A percentile compares a stretch with the other conserved stretches of the same genome.
phyloP scores from a whole-genome alignment of 2,113 vertebrate species.

The Oenanthe oenanthe region DNA sequence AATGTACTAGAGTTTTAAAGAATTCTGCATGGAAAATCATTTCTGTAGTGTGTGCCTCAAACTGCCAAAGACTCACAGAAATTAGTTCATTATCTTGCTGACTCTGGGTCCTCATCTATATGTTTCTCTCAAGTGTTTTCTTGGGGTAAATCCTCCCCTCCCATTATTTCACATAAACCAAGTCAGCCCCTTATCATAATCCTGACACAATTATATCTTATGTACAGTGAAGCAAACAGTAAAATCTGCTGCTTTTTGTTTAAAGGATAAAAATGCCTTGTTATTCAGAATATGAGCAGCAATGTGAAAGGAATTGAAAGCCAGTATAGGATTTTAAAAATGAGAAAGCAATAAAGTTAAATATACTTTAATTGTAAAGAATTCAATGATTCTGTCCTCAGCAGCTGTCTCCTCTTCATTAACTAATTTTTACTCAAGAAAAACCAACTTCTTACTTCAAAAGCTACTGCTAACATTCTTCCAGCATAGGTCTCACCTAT shows the following conservation, averaged over 20 bases:
- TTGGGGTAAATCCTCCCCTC: rapidly evolving
- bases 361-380: not conserved
- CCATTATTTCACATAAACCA: not conserved
- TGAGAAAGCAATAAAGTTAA: not conserved
- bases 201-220: not conserved
- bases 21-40: not conserved
- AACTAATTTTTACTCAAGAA: not conserved
- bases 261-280: not conserved
- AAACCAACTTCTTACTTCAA: not conserved
- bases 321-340: not conserved
- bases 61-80: not conserved
- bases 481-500: not conserved
- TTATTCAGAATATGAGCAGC: not conserved
- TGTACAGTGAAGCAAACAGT: not conserved
- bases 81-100: not conserved
- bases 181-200: not conserved
- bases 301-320: not conserved
- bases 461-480: not conserved
- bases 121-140: not conserved
- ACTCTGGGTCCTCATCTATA: not conserved
- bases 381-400: not conserved
- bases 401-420: not conserved
- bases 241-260: not conserved
- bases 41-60: not conserved
- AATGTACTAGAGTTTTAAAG: not conserved